Percentiles rank a stretch among this genome's conserved stretches.
phyloP scores from a whole-genome alignment of 2,797 vertebrate species.

The Odontamblyopus lacepedii region DNA sequence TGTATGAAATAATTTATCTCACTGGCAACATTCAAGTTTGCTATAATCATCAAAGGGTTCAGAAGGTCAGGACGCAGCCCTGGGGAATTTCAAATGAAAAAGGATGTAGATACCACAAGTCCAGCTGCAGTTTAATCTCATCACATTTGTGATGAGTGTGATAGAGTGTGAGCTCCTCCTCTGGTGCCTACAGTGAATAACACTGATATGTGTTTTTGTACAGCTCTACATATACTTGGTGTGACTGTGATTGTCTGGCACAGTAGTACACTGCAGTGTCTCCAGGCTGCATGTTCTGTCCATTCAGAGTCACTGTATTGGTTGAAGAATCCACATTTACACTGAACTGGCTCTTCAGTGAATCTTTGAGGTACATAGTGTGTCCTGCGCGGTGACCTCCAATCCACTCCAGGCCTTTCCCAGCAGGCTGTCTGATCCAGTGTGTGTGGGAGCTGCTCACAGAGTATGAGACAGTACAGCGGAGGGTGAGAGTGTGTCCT shows the following conservation, averaged over 20 bases:
- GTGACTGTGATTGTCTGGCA: not conserved
- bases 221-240: not conserved
- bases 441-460: not conserved
- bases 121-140: too few species aligned
- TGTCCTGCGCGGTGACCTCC: not conserved
- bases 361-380: not conserved
- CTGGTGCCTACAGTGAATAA: not conserved
- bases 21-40: too few species aligned
- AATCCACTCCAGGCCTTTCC: constrained; percentile 19
- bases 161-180: too few species aligned
- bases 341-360: not conserved
- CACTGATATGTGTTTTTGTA: not conserved
- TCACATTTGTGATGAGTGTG: too few species aligned
- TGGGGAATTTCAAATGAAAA: too few species aligned
- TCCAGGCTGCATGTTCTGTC: constrained; percentile 2
- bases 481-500: too few species aligned
- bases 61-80: too few species aligned
- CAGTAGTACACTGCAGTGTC: not conserved
- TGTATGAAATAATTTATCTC: too few species aligned
- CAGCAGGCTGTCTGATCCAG: not conserved
- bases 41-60: too few species aligned
- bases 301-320: not conserved
- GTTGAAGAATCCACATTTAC: not conserved
- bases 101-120: too few species aligned
- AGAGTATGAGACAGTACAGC: not conserved